Evolutionary conservation across 2,888 invertebrate genomes (phyloP).

Genomic region (Agrochola litura): DNA sequence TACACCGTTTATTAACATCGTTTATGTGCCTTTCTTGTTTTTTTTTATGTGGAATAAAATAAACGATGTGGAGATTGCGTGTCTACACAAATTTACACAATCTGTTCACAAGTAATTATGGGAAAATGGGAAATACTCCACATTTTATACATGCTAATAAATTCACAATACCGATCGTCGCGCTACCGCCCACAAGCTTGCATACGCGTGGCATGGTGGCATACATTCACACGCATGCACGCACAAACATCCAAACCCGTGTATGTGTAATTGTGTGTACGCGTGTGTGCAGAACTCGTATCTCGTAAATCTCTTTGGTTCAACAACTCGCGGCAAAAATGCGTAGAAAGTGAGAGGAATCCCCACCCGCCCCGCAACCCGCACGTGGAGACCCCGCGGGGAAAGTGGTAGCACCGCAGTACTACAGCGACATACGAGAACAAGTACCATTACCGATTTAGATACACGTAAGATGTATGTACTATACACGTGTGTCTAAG

Average conservation of each 20-base stretch:
- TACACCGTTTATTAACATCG: too few relatives aligned
- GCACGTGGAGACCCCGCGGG: constrained; percentile 16
- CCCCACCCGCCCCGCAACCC: not conserved
- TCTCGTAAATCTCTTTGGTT: constrained; percentile 39
- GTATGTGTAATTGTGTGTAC: not conserved
- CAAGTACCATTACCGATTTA: not conserved
- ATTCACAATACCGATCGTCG: not conserved
- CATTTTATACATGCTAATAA: constrained; percentile 27
- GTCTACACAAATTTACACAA: not conserved
- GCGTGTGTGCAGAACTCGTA: not conserved
- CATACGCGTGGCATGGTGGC: not conserved
- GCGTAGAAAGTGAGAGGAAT: constrained; percentile 67
- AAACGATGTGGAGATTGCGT: not conserved
- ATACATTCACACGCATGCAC: not conserved
- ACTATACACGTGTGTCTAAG: not conserved
- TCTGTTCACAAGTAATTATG: not conserved
- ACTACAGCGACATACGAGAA: not conserved
- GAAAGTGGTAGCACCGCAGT: constrained; percentile 61
- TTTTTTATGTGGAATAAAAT: too few relatives aligned
- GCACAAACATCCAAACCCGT: not conserved
- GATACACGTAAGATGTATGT: not conserved
- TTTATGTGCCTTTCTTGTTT: too few relatives aligned
- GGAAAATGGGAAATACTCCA: constrained; percentile 13
- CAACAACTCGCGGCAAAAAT: constrained; percentile 64
- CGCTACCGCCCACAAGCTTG: not conserved